These are phyloP conservation scores for Porites australiensis DNA, from an alignment of 64 coral and sea anemone species.

Conservation along the genomic window DNA sequence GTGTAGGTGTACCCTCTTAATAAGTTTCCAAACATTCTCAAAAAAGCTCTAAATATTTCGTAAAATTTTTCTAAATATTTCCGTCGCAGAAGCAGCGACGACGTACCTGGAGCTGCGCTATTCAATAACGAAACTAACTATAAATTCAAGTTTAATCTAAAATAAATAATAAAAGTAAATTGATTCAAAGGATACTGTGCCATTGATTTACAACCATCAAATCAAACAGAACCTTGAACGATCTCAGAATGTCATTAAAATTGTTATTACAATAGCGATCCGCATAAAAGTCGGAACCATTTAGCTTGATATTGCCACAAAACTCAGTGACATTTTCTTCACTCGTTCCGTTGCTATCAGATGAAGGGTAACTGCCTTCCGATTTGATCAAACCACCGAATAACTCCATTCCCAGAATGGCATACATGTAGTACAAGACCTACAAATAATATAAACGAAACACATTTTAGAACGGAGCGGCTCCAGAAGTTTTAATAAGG, in stretches of 20 bases:
- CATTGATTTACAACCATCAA: conserved; percentile 99
- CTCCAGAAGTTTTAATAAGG: too few species aligned
- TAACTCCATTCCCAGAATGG: conserved; percentile 94
- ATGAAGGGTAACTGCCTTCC: conserved; percentile 57
- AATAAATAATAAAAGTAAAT: too few species aligned
- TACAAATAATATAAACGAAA: conserved; percentile 12
- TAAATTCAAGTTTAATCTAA: too few species aligned
- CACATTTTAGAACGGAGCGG: too few species aligned
- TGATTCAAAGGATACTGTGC: conserved; percentile 96
- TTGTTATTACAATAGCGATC: conserved; percentile 95
- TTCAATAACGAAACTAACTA: too few species aligned
- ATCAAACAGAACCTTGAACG: conserved; percentile 96
- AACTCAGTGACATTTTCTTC: conserved; percentile 61
- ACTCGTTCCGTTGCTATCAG: background rate
- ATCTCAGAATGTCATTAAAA: conserved; percentile 89
- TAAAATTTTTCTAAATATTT: too few species aligned
- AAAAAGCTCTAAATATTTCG: too few species aligned
- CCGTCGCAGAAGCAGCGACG: too few species aligned
- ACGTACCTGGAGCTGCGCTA: too few species aligned
- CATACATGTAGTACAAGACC: conserved; percentile 92
- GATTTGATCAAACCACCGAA: conserved; percentile 79
- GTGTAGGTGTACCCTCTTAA: too few species aligned
- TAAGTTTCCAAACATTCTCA: too few species aligned
- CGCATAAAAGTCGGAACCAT: conserved; percentile 85
- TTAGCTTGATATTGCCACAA: conserved; percentile 91